Percentiles rank a stretch among this genome's conserved stretches.
Evolutionary conservation across 2,797 vertebrate genomes (phyloP).

Genomic region (Helicolenus hilgendorfi): DNA sequence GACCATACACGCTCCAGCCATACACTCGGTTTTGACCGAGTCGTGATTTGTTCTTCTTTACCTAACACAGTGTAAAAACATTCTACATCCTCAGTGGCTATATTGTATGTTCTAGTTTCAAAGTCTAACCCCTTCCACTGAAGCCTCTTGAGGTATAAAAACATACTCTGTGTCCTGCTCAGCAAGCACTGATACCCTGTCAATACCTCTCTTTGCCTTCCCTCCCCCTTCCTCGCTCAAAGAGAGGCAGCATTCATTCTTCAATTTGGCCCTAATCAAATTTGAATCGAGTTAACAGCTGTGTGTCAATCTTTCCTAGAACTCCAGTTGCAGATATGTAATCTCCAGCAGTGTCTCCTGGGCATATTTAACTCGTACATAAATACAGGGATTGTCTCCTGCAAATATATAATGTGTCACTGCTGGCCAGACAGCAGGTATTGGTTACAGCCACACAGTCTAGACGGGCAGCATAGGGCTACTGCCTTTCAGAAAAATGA

Average conservation of each 20-base stretch:
- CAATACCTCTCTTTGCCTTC: constrained; percentile 53
- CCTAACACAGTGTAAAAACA: constrained; percentile 57
- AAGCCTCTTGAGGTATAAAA: constrained; percentile 57
- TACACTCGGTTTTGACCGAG: too few species aligned
- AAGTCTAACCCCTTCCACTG: constrained; percentile 41
- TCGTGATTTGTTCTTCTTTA: constrained; percentile 12
- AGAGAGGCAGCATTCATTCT: constrained; percentile 88
- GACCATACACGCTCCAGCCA: too few species aligned
- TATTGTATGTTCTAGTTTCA: constrained; percentile 40
- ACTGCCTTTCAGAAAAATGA: constrained; percentile 63
- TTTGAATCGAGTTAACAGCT: constrained; percentile 89
- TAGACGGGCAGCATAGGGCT: constrained; percentile 74
- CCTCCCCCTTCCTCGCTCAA: constrained; percentile 54
- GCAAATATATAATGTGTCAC: constrained; percentile 90
- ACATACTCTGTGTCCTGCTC: constrained; percentile 51
- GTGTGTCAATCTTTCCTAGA: constrained; percentile 86
- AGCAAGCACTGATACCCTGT: constrained; percentile 65
- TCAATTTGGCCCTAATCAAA: constrained; percentile 89
- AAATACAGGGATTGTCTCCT: constrained; percentile 91
- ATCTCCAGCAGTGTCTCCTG: constrained; percentile 84
- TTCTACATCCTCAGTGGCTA: constrained; percentile 41
- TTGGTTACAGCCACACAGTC: constrained; percentile 87
- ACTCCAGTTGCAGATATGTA: constrained; percentile 89
- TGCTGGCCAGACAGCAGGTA: constrained; percentile 84
- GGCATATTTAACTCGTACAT: constrained; percentile 90